A percentile compares a stretch with the other conserved stretches of the same genome.
Evolutionary conservation across 2,797 vertebrate genomes (phyloP).

Genomic region (Astyanax mexicanus): DNA sequence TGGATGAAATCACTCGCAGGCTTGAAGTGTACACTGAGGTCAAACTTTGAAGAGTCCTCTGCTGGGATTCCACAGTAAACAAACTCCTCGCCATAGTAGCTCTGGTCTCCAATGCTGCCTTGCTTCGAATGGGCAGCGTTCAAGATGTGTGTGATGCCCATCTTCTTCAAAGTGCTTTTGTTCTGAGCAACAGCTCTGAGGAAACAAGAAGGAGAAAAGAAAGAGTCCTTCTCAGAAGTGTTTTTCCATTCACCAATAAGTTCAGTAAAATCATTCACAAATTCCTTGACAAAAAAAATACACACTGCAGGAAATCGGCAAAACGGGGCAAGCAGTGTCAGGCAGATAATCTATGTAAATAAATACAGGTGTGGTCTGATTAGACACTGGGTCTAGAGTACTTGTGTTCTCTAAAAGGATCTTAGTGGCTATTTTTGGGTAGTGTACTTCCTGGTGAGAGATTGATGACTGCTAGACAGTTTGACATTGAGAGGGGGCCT

Average conservation of each 20-base stretch:
- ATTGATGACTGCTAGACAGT: too few species aligned
- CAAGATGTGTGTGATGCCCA: slow-evolving; percentile 85
- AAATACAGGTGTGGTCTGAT: too few species aligned
- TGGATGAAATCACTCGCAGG: slow-evolving; percentile 78
- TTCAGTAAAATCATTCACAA: too few species aligned
- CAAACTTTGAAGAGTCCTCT: slow-evolving; percentile 76
- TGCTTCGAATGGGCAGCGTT: slow-evolving; percentile 87
- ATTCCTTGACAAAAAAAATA: too few species aligned
- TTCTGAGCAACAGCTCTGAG: slow-evolving; percentile 65
- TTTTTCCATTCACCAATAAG: background rate
- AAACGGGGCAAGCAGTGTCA: too few species aligned
- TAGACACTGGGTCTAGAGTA: too few species aligned
- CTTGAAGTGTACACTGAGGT: slow-evolving; percentile 76
- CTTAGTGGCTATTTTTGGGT: too few species aligned
- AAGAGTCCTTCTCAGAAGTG: background rate
- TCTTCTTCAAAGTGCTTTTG: slow-evolving; percentile 76
- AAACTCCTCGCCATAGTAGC: slow-evolving; percentile 76
- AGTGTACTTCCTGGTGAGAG: too few species aligned
- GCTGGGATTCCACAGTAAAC: slow-evolving; percentile 79
- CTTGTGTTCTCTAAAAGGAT: too few species aligned
- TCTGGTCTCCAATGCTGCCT: slow-evolving; percentile 83
- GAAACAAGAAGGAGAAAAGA: background rate
- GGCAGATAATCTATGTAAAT: too few species aligned
- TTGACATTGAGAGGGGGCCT: too few species aligned
- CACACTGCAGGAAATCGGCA: too few species aligned